phyloP scores from a whole-genome alignment of 2,888 invertebrate genomes.

The Hydrotaea cyrtoneurina region DNA sequence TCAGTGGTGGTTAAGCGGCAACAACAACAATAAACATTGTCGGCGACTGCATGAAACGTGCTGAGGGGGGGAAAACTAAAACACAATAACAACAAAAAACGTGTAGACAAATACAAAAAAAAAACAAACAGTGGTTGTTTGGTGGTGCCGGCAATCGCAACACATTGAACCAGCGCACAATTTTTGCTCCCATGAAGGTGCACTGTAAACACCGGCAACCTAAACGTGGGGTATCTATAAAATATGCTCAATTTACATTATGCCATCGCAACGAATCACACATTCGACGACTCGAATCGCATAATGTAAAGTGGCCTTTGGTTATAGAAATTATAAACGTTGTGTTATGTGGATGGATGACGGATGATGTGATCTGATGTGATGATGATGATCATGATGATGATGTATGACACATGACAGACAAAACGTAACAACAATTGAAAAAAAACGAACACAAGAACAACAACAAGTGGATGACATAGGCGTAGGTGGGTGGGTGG shows the following conservation, averaged over 20 bases:
- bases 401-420: constrained; percentile 37
- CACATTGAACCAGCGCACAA: no score
- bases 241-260: no score
- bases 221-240: no score
- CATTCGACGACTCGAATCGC: no score
- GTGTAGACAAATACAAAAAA: not conserved
- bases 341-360: not conserved
- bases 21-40: not conserved
- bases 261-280: no score
- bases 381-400: constrained; percentile 29
- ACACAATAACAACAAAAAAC: constrained; percentile 7
- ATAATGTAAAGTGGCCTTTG: no score
- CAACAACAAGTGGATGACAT: no score
- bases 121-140: no score
- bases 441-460: constrained; percentile 21
- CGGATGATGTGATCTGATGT: not conserved
- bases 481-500: no score
- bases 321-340: not conserved
- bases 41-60: not conserved
- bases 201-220: no score
- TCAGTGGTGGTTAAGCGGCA: not conserved
- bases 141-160: not conserved
- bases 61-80: constrained; percentile 2
- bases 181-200: no score
- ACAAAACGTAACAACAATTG: not conserved